Evolutionary conservation across 2,113 vertebrate species (phyloP), one percentile per base, ranked within the genome.

Genomic region (Bubo scandiacus): DNA sequence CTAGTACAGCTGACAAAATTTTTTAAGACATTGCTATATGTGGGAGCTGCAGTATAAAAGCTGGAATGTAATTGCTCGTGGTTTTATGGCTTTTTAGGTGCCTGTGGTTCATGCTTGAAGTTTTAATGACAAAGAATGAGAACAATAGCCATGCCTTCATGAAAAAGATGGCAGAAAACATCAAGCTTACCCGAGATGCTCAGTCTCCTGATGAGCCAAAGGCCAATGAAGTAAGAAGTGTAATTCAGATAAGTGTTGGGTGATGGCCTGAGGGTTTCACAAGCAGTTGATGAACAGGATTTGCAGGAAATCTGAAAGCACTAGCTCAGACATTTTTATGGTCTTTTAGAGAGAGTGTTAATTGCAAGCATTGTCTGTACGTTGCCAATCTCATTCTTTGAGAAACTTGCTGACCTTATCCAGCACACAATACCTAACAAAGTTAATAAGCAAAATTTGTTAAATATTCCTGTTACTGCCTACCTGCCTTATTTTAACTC

Each of bases 31-130:
- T 90, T 61, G 43, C 11, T 86, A 0, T 58, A 20, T 40, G 10
- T 83, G 63, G 65, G 65, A 81, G 47, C 23, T 75, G 25, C 49
- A 81, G 30, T 70, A 13, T 81, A 91, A 77, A 91, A 90, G 38
- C 73, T 91, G 62, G 36, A 85, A 77, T 82, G 61, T 94, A 90
- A 86, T 40, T 87, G 97, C 61, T 47, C 92, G 49, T 95, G 79
- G 38, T 59, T 96, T 96, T 82, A 57, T 73, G 96, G 54, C 43
- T 85, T 92, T 92, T 88, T 95, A 98, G 99, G 98, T 99, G 99
- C 98, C 98, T 99, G 70, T 99, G 99, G 99, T 99, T 99, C 97
- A 99, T 99, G 99, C 98, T 99, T 96, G 99, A 99, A 97, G 99
- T 99, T 95, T 98, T 99, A 98, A 99, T 99, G 99, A 99, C 99